Conservation (phyloP, 35 echinoderm and acorn worm genomes). For the Lytechinus variegatus region DNA sequence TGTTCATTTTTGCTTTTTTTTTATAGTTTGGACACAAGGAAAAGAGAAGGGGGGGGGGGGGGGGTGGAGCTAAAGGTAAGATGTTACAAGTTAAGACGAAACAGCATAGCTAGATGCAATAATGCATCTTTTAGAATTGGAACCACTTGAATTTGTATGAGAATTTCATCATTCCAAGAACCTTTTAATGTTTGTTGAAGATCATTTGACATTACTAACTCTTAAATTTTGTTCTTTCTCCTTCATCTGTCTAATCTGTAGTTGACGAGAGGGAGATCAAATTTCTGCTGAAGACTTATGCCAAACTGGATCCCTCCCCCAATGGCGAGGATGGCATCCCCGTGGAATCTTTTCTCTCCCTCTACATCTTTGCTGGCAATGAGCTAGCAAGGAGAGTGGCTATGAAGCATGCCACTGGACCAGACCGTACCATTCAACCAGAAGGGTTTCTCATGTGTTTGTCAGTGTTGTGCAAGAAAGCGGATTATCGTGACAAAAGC, state of each 20-base stretch:
- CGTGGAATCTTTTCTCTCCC: constrained; percentile 50
- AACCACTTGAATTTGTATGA: too few relatives aligned
- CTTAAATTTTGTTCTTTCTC: too few relatives aligned
- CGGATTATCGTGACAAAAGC: constrained; percentile 66
- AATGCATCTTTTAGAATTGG: too few relatives aligned
- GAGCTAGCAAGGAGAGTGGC: constrained; percentile 60
- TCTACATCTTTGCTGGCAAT: constrained; percentile 59
- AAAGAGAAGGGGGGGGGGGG: too few relatives aligned
- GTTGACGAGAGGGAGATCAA: constrained; percentile 67
- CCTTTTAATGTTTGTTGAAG: too few relatives aligned
- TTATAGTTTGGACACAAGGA: too few relatives aligned
- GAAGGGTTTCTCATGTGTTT: constrained; percentile 54
- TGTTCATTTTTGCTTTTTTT: too few relatives aligned
- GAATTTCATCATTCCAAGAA: too few relatives aligned
- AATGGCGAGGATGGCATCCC: constrained; percentile 62
- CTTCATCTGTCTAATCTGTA: constrained; percentile 22
- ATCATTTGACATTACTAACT: too few relatives aligned
- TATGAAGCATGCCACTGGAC: constrained; percentile 47
- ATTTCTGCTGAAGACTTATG: constrained; percentile 55
- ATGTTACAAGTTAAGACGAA: too few relatives aligned
- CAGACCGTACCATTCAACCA: constrained; percentile 48
- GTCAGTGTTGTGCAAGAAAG: constrained; percentile 57
- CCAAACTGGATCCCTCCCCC: constrained; percentile 55
- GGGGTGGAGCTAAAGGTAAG: too few relatives aligned
- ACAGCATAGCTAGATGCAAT: too few relatives aligned